Base-by-base conservation (phyloP, 2,113 vertebrate species). In the Mystacornis crossleyi region DNA sequence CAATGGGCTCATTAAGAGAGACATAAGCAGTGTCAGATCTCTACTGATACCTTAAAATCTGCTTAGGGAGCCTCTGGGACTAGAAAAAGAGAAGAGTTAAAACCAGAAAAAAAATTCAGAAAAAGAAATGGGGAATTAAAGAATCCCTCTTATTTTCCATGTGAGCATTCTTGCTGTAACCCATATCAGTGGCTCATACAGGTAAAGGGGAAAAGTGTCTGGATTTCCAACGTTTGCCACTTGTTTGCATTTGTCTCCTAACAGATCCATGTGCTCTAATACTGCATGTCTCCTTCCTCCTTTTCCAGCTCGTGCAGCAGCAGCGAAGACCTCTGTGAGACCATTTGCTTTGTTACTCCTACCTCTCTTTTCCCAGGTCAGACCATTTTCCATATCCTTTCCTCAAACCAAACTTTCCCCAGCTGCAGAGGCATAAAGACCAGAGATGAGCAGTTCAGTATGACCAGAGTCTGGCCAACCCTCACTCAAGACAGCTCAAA, bases 11-110 rank as follows among this genome's bases (percentile, higher is more conserved):
- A 34, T 95, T 95, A 94, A 78, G 19, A 55, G 65, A 79, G 57
- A 55, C 31, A 10, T 71, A 93, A 89, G 83, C 58, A 74, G 66
- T 55, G 69, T 74, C 57, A 82, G 73, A 91, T 93, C 65, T 93
- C 70, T 85, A 65, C 57, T 83, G 80, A 89, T 95, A 87, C 50
- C 72, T 85, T 86, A 79, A 89, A 81, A 85, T 91, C 36, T 91
- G 69, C 70, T 85, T 91, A 91, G 61, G 31, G 29, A 89, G 62
- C 12, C 53, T 48, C 31, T 33, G 31, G 65, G 21, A 91, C 48
- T 74, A 7, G 25, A 53, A 57, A 61, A 79, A 85, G 13, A 43
- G 7, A 89, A 47, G 31, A 74, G 51, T 25, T 58, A 23, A 89
- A 83, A 58, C 6, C 17, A 29, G 8, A 1, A 53, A 57, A 80